Evolutionary conservation across 2,797 vertebrate species (phyloP).

Genomic region (Spatula versicolor): DNA sequence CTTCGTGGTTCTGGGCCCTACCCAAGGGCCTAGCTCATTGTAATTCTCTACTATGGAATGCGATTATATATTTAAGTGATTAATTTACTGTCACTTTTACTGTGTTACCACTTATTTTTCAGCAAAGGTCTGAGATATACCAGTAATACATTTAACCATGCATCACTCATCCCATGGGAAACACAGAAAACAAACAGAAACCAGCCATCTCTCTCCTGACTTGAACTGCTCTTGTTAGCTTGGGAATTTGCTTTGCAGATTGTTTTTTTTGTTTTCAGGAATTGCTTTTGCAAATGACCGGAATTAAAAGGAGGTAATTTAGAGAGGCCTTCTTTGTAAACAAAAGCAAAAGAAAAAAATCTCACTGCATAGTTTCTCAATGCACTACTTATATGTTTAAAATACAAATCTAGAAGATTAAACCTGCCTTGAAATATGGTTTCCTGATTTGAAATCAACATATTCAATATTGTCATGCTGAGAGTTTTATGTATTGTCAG

Average conservation of each 20-base stretch:
- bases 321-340: background rate
- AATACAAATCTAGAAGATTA: background rate
- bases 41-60: background rate
- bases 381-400: background rate
- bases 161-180: background rate
- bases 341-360: background rate
- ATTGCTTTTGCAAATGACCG: background rate
- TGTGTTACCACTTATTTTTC: background rate
- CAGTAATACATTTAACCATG: background rate
- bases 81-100: background rate
- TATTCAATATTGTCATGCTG: background rate
- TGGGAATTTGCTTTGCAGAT: background rate
- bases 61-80: background rate
- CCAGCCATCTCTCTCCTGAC: background rate
- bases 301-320: background rate
- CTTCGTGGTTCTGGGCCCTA: background rate
- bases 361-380: background rate
- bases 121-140: background rate
- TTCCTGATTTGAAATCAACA: background rate
- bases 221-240: background rate
- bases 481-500: background rate
- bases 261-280: slow-evolving; percentile 1
- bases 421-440: background rate
- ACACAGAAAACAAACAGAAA: background rate
- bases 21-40: background rate